Conservation (phyloP, 2,888 invertebrate species). For the Amphipoea lucens region DNA sequence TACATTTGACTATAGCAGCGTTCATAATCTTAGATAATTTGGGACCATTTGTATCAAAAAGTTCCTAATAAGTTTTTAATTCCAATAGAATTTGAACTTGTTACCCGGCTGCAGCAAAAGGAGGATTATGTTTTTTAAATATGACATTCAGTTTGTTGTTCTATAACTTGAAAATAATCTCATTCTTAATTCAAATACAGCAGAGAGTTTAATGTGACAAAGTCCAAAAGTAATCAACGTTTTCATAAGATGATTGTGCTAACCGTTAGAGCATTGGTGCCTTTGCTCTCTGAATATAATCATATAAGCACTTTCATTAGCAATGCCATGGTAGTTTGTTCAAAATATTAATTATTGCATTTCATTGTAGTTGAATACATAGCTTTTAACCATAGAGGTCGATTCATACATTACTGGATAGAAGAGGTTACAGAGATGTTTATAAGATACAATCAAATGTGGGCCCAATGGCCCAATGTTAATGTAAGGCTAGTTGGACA, state of each 20-base stretch:
- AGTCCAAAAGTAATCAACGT: not conserved
- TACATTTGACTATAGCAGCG: conserved; percentile 4
- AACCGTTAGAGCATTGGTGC: conserved; percentile 34
- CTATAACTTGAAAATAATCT: not conserved
- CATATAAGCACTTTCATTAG: conserved; percentile 29
- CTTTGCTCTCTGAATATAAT: conserved; percentile 57
- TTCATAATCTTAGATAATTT: not conserved
- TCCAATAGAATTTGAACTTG: not conserved
- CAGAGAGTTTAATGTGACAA: conserved; percentile 11
- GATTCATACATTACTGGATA: conserved; percentile 21
- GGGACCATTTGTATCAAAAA: not conserved
- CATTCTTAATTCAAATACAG: not conserved
- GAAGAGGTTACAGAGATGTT: conserved; percentile 1
- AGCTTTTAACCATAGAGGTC: conserved; percentile 40
- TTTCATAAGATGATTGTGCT: conserved; percentile 10
- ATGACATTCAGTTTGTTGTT: not conserved
- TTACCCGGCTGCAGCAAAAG: no score
- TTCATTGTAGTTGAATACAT: conserved; percentile 49
- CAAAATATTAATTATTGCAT: conserved; percentile 57
- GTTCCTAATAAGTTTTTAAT: not conserved
- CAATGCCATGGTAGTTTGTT: conserved; percentile 60
- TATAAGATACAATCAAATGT: not conserved
- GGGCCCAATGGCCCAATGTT: not conserved
- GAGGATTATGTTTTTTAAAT: no score
- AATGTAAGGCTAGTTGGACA: conserved; percentile 4